These are phyloP conservation scores for Orientallactaga bullata DNA, from an alignment of 2,113 vertebrate species.

Conservation along the genomic window DNA sequence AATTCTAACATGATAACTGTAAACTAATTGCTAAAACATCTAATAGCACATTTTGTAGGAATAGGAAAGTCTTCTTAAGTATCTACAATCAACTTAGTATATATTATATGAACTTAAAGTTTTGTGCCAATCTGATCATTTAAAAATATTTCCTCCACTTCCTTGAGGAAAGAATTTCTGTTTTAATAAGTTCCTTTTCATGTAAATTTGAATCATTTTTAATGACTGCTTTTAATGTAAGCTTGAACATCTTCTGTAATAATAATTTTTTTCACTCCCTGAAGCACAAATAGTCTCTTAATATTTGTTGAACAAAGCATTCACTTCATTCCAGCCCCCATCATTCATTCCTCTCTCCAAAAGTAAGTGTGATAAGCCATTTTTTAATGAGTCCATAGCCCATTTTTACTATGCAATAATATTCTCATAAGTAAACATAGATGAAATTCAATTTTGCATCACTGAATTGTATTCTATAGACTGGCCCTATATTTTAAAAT, in stretches of 20 bases:
- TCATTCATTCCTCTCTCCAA: neutral
- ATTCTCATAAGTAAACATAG: neutral
- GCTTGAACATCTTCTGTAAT: conserved; percentile 12
- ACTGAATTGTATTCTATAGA: neutral
- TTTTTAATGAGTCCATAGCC: neutral
- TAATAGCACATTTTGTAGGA: neutral
- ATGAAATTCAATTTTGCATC: neutral
- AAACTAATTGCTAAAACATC: neutral
- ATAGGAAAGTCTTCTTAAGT: neutral
- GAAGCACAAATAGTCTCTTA: conserved; percentile 19
- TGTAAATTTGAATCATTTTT: conserved; percentile 48
- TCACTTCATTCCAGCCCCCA: neutral
- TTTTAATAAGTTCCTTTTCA: conserved; percentile 37
- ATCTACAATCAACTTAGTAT: neutral
- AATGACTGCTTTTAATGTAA: conserved; percentile 8
- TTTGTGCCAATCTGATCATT: conserved; percentile 33
- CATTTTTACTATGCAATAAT: neutral
- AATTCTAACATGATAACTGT: neutral
- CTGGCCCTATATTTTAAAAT: conserved; percentile 14
- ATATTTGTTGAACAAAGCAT: neutral
- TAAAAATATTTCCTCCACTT: conserved; percentile 27
- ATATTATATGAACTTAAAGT: neutral
- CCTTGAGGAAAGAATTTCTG: conserved; percentile 21
- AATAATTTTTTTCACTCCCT: conserved; percentile 35
- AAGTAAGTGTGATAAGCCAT: neutral